Evolutionary conservation across 2,888 invertebrate genomes (phyloP).

Genomic region (Leucophenga montana): DNA sequence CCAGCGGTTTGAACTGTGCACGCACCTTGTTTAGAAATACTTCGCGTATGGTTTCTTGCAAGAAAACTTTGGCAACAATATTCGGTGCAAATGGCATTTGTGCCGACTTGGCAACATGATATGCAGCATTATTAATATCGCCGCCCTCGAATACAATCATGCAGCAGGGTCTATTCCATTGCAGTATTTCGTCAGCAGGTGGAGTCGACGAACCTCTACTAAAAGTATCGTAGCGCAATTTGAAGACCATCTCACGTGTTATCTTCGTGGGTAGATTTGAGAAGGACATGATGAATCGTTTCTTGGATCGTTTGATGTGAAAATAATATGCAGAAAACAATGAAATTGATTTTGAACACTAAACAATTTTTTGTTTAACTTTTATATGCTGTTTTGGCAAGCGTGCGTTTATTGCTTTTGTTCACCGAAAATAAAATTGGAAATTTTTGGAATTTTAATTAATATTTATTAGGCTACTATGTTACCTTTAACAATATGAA

Average conservation of each 20-base stretch:
- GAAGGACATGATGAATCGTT: too few species aligned
- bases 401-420: too few species aligned
- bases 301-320: too few species aligned
- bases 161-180: conserved; percentile 23
- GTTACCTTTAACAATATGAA: too few species aligned
- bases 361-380: too few species aligned
- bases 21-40: conserved; percentile 57
- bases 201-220: neutral
- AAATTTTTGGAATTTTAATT: too few species aligned
- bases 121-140: conserved; percentile 65
- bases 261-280: neutral
- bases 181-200: neutral
- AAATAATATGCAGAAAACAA: too few species aligned
- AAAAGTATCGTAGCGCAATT: neutral
- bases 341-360: too few species aligned
- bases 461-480: too few species aligned
- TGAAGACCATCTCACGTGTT: neutral
- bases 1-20: conserved; percentile 51
- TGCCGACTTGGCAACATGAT: conserved; percentile 58
- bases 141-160: conserved; percentile 62
- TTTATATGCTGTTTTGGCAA: too few species aligned
- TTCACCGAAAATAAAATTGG: too few species aligned
- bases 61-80: conserved; percentile 60
- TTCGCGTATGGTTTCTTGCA: conserved; percentile 60
- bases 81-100: conserved; percentile 55